Evolutionary conservation across 53 echinoderm and acorn worm species (phyloP), one percentile per base, ranked within the genome.

Genomic region (Actinopyga echinites): DNA sequence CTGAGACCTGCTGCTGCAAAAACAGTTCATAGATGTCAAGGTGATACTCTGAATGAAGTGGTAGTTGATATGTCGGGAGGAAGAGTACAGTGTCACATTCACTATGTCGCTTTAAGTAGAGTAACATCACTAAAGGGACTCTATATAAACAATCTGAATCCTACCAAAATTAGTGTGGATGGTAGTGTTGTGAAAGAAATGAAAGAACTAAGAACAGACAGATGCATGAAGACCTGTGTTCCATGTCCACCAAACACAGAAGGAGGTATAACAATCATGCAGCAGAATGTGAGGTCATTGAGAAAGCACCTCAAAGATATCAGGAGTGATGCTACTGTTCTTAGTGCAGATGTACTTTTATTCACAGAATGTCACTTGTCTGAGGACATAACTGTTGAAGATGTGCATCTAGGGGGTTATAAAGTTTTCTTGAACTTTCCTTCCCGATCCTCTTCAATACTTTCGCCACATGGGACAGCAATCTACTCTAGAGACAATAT

Each of bases 151-250:
- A 35, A 22, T 30, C 66, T 84, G 8, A 54, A 73, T 17, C 54
- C 65, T 21, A 24, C 65, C 40, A 65, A 83, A 67, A 69, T 83
- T 43, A 66, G 35, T 43, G 83, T 83, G 6, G 35, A 67, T 62
- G 8, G 17, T 43, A 31, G 32, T 55, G 84, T 59, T 45, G 66
- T 32, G 32, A 19, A 43, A 55, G 84, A 84, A 84, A 84, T 84
- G 71, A n/a, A 84, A 55, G 42, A 28, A 29, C 60, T 85, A 10
- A 32, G 85, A 57, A 60, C 35, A 6, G 29, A 6, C 4, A 13
- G 59, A 19, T 17, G 21, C 1, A 59, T 77, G 42, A 57, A 40
- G 60, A 29, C 56, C 5, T 54, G 53, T 32, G 13, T 54, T 3
- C 43, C 73, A 33, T 8, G 7, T n/a, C n/a, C 17, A 19, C 24